Evolutionary conservation across 2,113 vertebrate genomes (phyloP), one percentile per base, ranked within the genome.

Genomic region (Podocnemis expansa): DNA sequence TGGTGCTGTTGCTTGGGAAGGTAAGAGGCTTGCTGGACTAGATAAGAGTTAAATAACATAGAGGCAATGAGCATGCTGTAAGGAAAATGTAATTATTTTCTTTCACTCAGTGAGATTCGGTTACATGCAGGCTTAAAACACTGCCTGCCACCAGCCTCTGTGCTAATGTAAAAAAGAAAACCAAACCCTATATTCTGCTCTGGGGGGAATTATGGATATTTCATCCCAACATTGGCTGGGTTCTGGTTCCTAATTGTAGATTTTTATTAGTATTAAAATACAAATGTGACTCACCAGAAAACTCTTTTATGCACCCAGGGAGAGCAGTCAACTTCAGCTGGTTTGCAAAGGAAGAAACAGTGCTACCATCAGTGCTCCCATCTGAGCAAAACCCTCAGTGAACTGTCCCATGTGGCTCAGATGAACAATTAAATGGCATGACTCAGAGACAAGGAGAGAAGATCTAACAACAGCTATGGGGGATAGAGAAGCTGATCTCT

Each of bases 1-100:
- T 95, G 90, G 85, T 93, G 67, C 81, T 76, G 90, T 91, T 67
- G 43, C 78, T 92, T 80, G 41, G 92, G 91, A 93, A 92, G 94
- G 91, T 89, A 85, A 97, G 94, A 93, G 90, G 93, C 94, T 90
- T 52, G 34, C 8, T 93, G 85, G 94, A 97, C 94, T 92, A 94
- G 93, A 86, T 63, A 93, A 91, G 90, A 93, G 87, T 63, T 84
- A 67, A 91, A 88, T 58, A 58, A 89, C 93, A 63, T 82, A 94
- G 84, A 63, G 92, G 54, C 91, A 80, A 43, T 19, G 83, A 27
- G 47, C 24, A 25, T 34, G 51, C 41, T 49, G 19, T 47, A 3
- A 6, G 3, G 5, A n/a, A 43, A 67, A 89, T 45, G 7, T 56
- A 70, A 93, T 93, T 91, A 89, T 91, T 95, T 95, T 95, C 67